phyloP scores from a whole-genome alignment of 2,797 vertebrate species.

The Taeniopygia guttata region DNA sequence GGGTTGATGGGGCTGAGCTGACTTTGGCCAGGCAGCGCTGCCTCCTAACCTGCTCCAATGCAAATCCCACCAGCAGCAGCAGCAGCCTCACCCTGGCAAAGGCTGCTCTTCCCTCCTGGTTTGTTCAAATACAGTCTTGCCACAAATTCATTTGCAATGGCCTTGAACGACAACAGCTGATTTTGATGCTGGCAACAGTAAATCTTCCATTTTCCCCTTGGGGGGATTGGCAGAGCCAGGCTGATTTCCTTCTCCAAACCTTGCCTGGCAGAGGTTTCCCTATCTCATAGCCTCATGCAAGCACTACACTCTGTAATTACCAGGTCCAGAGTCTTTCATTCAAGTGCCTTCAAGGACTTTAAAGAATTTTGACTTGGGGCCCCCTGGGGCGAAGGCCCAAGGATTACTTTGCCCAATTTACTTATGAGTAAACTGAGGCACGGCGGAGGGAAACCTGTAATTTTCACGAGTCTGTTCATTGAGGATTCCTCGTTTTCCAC shows the following conservation, averaged over 20 bases:
- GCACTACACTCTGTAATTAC: conserved; percentile 50
- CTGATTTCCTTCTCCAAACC: conserved; percentile 53
- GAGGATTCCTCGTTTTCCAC: conserved; percentile 45
- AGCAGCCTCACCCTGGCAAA: background rate
- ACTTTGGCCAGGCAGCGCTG: background rate
- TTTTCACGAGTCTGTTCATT: conserved; percentile 61
- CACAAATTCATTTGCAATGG: conserved; percentile 55
- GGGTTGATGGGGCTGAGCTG: background rate
- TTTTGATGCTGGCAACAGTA: background rate
- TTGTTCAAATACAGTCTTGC: background rate
- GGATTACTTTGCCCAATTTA: conserved; percentile 46
- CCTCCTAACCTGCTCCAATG: conserved; percentile 7
- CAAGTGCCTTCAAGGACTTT: conserved; percentile 60
- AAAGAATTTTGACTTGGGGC: conserved; percentile 49
- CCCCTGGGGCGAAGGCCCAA: conserved; percentile 19
- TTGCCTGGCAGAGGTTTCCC: conserved; percentile 41
- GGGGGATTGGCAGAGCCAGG: conserved; percentile 8
- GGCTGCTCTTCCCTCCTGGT: background rate
- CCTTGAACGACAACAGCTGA: conserved; percentile 40
- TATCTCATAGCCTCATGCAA: conserved; percentile 54
- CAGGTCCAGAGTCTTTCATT: conserved; percentile 38
- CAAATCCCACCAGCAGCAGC: background rate
- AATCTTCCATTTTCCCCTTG: background rate
- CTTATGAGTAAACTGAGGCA: conserved; percentile 67
- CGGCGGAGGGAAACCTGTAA: conserved; percentile 54